A percentile compares a stretch with the other conserved stretches of the same genome.
These are phyloP conservation scores for Papilio helenus DNA, from an alignment of 1,140 invertebrate species.

Conservation along the genomic window DNA sequence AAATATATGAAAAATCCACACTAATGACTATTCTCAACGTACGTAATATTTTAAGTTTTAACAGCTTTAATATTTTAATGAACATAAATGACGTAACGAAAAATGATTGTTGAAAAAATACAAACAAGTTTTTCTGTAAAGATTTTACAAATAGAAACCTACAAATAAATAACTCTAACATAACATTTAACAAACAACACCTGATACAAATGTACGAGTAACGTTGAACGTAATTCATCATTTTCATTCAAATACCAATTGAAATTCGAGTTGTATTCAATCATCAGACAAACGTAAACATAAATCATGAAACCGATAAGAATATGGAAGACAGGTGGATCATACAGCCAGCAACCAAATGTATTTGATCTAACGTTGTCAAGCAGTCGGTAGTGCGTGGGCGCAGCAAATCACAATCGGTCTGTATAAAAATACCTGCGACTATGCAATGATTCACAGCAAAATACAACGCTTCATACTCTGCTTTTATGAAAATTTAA, in stretches of 20 bases:
- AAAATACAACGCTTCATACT: conserved; percentile 18
- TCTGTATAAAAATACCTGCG: conserved; percentile 51
- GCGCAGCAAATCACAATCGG: conserved; percentile 42
- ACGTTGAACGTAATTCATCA: not conserved
- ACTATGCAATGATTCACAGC: conserved; percentile 43
- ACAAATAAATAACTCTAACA: too few species aligned
- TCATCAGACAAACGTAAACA: conserved; percentile 14
- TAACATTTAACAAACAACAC: not conserved
- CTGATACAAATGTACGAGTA: not conserved
- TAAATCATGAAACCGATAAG: conserved; percentile 14
- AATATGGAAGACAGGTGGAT: conserved; percentile 40
- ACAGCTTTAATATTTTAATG: too few species aligned
- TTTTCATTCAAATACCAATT: not conserved
- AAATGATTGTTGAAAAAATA: too few species aligned
- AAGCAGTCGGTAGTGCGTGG: conserved; percentile 38
- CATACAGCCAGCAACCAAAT: conserved; percentile 37
- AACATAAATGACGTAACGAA: too few species aligned
- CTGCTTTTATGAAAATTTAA: conserved; percentile 1
- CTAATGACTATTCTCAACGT: too few species aligned
- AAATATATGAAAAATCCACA: too few species aligned
- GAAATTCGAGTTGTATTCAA: conserved; percentile 7
- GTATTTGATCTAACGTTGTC: conserved; percentile 41
- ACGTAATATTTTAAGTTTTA: too few species aligned
- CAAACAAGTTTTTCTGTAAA: too few species aligned
- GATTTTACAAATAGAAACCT: too few species aligned